Evolutionary conservation across 2,113 vertebrate species (phyloP), one percentile per base, ranked within the genome.

Genomic region (Candoia aspera): DNA sequence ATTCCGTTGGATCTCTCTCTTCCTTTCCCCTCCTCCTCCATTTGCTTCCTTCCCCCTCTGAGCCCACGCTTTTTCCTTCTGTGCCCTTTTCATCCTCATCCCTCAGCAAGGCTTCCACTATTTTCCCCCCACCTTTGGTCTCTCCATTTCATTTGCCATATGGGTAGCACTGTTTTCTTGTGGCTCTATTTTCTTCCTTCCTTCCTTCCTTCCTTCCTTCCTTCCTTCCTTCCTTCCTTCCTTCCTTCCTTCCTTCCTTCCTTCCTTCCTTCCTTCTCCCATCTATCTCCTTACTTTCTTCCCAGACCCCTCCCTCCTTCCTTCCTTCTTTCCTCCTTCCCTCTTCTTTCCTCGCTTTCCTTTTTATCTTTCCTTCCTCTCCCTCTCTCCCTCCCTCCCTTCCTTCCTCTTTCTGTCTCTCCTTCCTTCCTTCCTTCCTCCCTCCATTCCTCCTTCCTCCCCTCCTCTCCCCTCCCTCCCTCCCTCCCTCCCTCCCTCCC

Each of bases 101-200:
- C 95, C 95, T 98, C 96, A 97, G 98, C 98, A 98, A 98, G 96
- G 60, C 95, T 92, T 95, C 93, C 93, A 1, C 79, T 19, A 13
- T 42, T 95, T 90, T 95, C 95, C 94, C 95, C 94, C 94, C 93
- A n/a, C n/a, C 86, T 58, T 8, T 96, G 84, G 94, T 95, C 91
- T 96, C 93, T 95, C 96, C 97, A 97, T 97, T 96, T 96, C 96
- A 95, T 97, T 95, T 97, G 37, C 37, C 97, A 95, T 94, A 85
- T 95, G 96, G 96, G 96, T 73, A 92, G 95, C 88, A 96, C 91
- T 97, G 96, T 95, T 96, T 97, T 96, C 96, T 10, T 68, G 13
- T 97, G 97, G 97, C 96, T 97, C 96, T 97, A 94, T 97, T 97
- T 97, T 98, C 9, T 79, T 21, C 10, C 29, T 68, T 1, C 84